These are phyloP conservation scores for Corythornis cristatus DNA, from an alignment of 2,113 vertebrate genomes.

Conservation along the genomic window DNA sequence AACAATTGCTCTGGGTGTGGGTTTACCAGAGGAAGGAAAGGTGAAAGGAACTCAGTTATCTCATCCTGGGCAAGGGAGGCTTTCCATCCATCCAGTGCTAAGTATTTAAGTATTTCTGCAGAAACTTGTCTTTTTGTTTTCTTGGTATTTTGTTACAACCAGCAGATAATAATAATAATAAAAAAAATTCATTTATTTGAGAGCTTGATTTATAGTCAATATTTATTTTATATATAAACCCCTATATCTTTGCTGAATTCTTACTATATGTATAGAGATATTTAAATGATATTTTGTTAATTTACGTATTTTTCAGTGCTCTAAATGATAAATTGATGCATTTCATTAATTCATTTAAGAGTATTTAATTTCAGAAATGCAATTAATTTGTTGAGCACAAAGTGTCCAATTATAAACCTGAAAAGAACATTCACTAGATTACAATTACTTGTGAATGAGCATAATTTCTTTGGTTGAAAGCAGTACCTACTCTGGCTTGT, in stretches of 20 bases:
- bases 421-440: background rate
- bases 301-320: background rate
- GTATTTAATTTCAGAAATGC: background rate
- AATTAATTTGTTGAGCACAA: background rate
- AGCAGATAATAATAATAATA: background rate
- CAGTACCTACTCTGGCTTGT: background rate
- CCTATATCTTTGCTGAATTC: background rate
- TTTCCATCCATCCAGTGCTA: background rate
- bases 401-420: background rate
- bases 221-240: slow-evolving; percentile 11
- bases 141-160: background rate
- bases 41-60: background rate
- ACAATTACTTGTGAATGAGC: background rate
- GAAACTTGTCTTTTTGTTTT: background rate
- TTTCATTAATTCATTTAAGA: background rate
- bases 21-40: background rate
- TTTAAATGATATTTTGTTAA: background rate
- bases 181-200: slow-evolving; percentile 9
- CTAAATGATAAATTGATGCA: background rate
- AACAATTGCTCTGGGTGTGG: background rate
- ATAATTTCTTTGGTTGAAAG: background rate
- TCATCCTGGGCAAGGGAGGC: background rate
- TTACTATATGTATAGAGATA: background rate
- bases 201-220: slow-evolving; percentile 39
- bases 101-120: slow-evolving; percentile 60